phyloP scores from a whole-genome alignment of 2,113 vertebrate genomes.

The Chaenogobius annularis region DNA sequence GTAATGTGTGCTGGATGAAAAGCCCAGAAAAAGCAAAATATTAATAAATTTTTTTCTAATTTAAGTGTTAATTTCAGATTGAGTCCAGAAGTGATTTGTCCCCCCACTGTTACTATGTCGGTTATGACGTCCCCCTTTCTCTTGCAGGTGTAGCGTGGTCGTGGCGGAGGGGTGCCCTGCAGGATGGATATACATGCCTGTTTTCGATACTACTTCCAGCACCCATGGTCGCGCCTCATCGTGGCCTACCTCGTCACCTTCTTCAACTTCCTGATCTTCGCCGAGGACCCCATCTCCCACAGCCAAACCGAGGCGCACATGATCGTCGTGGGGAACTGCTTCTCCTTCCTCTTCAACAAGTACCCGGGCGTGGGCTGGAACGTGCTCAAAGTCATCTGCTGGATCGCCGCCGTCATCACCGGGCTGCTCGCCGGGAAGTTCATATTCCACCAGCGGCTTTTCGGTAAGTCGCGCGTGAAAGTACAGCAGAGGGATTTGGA shows the following conservation, averaged over 20 bases:
- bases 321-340: conserved; percentile 96
- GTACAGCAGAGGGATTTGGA: conserved; percentile 19
- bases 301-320: conserved; percentile 96
- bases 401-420: conserved; percentile 88
- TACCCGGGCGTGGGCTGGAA: conserved; percentile 92
- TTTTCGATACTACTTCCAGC: conserved; percentile 98
- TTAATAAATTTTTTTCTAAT: no score
- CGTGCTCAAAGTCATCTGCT: conserved; percentile 90
- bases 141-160: conserved; percentile 73
- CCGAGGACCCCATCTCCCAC: conserved; percentile 95
- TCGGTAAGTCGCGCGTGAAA: conserved; percentile 85
- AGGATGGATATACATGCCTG: conserved; percentile 87
- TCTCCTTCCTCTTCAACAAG: conserved; percentile 96
- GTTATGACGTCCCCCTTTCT: conserved; percentile 52
- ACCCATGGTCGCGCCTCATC: conserved; percentile 93
- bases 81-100: no score
- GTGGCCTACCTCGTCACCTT: conserved; percentile 98
- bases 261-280: conserved; percentile 98
- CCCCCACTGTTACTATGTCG: no score
- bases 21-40: no score
- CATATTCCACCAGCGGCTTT: conserved; percentile 92
- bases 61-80: no score
- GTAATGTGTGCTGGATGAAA: no score
- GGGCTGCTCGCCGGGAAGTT: conserved; percentile 94
- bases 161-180: conserved; percentile 57